A percentile compares a stretch with the other conserved stretches of the same genome.
These are phyloP conservation scores for Ectemnius cavifrons DNA, from an alignment of 2,888 invertebrate genomes.

Conservation along the genomic window DNA sequence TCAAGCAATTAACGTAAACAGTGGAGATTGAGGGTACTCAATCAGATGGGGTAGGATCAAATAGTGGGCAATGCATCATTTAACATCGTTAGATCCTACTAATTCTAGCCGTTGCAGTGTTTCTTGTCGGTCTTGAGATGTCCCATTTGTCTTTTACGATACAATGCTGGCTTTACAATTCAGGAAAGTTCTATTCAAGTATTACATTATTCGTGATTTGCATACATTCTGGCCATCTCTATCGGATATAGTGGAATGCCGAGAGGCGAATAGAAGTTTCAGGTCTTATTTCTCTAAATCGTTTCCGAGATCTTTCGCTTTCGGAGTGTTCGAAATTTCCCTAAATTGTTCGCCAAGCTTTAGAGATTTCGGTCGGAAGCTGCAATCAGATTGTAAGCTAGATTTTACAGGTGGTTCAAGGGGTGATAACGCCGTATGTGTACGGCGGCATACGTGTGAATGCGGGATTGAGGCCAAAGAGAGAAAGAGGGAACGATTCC, in stretches of 20 bases:
- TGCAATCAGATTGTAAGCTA: no score
- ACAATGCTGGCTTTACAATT: no score
- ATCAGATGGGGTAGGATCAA: slow-evolving; percentile 57
- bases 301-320: background rate
- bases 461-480: background rate
- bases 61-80: slow-evolving; percentile 56
- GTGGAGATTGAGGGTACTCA: slow-evolving; percentile 61
- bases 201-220: no score
- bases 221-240: no score
- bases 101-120: slow-evolving; percentile 19
- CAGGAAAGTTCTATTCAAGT: no score
- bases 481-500: slow-evolving; percentile 8
- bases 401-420: no score
- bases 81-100: slow-evolving; percentile 33
- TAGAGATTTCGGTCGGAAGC: background rate
- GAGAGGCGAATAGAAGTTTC: no score
- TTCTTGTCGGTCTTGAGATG: background rate
- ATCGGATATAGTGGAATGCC: no score
- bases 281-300: no score
- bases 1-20: slow-evolving; percentile 61
- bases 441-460: no score
- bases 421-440: no score
- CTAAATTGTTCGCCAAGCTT: background rate
- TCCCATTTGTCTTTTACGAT: no score
- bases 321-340: background rate